Percentiles rank a stretch among this genome's conserved stretches.
Conservation (phyloP, 2,113 vertebrate genomes). For the Abramis brama region DNA sequence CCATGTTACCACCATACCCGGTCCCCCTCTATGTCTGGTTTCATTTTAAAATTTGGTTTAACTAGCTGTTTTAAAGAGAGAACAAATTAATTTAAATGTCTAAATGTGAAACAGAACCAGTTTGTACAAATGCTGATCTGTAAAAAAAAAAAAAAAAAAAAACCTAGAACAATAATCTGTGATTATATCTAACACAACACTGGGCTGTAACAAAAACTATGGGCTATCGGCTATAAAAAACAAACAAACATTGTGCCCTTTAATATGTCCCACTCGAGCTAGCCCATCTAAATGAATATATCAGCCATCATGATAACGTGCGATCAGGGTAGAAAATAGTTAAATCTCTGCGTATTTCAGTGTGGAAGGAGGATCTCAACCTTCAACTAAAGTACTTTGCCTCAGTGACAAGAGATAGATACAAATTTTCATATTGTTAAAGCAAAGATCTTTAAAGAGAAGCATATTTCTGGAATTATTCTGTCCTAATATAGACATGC, state of each 20-base stretch:
- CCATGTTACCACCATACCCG: too few relatives aligned
- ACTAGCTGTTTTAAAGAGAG: neutral
- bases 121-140: neutral
- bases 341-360: neutral
- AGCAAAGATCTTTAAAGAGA: neutral
- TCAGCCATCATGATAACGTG: neutral
- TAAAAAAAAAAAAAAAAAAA: too few relatives aligned
- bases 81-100: neutral
- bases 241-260: neutral
- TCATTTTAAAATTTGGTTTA: neutral
- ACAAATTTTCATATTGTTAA: neutral
- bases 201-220: neutral
- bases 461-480: neutral
- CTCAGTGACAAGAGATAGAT: neutral
- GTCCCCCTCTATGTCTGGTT: too few relatives aligned
- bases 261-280: neutral
- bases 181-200: neutral
- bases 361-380: neutral
- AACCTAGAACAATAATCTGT: neutral
- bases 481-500: neutral
- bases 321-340: neutral
- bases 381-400: neutral
- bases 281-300: neutral
- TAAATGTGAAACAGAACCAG: neutral
- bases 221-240: neutral